Percentiles rank a stretch among this genome's conserved stretches.
Conservation (phyloP, 1,140 invertebrate species). For the Rhizoglyphus robini region DNA sequence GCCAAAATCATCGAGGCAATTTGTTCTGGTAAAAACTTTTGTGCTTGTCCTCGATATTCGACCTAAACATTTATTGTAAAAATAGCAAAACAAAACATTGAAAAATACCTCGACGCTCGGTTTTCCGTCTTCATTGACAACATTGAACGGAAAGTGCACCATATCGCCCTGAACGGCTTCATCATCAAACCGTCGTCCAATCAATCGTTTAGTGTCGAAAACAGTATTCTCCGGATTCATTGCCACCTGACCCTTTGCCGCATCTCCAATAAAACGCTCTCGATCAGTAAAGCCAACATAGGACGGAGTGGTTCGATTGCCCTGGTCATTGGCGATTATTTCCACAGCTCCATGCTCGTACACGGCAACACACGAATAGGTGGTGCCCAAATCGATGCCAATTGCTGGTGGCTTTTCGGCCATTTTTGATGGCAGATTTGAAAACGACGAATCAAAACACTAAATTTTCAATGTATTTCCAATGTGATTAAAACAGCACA, state of each 20-base stretch:
- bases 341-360: constrained; percentile 89
- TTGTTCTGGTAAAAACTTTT: constrained; percentile 43
- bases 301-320: constrained; percentile 42
- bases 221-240: constrained; percentile 78
- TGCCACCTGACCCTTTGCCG: constrained; percentile 88
- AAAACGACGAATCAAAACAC: no score
- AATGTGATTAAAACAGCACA: no score
- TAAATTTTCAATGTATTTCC: no score
- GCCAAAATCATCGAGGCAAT: constrained; percentile 44
- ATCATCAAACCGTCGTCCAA: constrained; percentile 85
- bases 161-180: constrained; percentile 75
- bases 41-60: constrained; percentile 41
- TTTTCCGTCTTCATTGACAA: constrained; percentile 67
- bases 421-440: no score
- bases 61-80: constrained; percentile 23
- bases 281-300: constrained; percentile 52
- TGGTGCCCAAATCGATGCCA: constrained; percentile 22
- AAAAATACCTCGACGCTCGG: constrained; percentile 73
- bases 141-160: constrained; percentile 92
- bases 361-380: constrained; percentile 43
- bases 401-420: no score
- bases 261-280: constrained; percentile 82
- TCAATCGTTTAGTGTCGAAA: constrained; percentile 40
- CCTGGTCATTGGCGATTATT: constrained; percentile 53
- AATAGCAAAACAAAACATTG: constrained; percentile 47